Base-by-base conservation (phyloP, 1,140 invertebrate genomes). In the Phortica variegata region DNA sequence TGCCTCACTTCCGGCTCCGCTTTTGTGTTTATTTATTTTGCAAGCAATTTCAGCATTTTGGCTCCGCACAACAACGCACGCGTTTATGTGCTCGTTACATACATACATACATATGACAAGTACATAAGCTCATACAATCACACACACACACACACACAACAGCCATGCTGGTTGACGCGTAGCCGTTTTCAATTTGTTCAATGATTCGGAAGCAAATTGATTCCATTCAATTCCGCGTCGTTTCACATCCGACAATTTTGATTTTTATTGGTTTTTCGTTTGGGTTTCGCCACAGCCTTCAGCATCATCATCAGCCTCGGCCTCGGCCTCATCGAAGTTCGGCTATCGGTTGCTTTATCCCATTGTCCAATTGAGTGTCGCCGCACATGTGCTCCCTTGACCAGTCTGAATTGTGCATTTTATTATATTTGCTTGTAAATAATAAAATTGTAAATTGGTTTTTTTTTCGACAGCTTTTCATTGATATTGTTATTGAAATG, bases 151-250 rank as follows among this genome's bases (percentile, higher is more conserved):
- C 8, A 49, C 12, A 43, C 38, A 19, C 40, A 33, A 39, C 18
- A 29, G 6, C 6, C 12, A 29, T 29, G 26, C 26, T 12, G 6
- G 26, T 12, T 12, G 26, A 29, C 26, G 26, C 12, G 26, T n/a
- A n/a, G 61, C 56, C 60, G 52, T 71, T 68, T 72, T 72, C 68
- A 72, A 72, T 72, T 72, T 72, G 63, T 66, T 72, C 68, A 72
- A 72, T 71, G 68, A 72, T 71, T 68, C 63, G 68, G 58, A 72
- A 72, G 68, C 68, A 72, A 72, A 72, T 71, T 72, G 68, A 71
- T 68, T 72, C 62, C 68, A 71, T 68, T 71, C 68, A 72, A 71
- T 71, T 71, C 61, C 66, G 60, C 62, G 59, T 55, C 57, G 61
- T 60, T 66, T 63, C 66, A 61, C 54, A 59, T 65, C 59, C 62